Conservation (phyloP, 2,113 vertebrate genomes). For the Falco punctatus region DNA sequence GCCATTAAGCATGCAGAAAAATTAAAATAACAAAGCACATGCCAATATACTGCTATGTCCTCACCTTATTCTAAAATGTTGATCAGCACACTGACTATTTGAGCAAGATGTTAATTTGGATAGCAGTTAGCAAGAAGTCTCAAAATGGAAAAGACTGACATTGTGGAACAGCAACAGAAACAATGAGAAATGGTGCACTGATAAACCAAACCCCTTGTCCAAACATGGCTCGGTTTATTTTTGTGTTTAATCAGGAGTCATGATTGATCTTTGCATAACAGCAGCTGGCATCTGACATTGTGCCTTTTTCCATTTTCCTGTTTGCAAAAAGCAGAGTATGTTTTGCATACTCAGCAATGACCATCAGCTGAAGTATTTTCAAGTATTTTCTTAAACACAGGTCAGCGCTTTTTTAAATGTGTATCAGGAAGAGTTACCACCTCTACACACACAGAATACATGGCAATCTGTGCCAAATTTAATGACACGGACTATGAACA, state of each 20-base stretch:
- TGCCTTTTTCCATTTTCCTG: not conserved
- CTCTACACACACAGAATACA: not conserved
- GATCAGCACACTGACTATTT: not conserved
- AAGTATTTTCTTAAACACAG: not conserved
- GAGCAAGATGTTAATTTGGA: not conserved
- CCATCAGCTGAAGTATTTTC: not conserved
- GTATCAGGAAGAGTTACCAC: not conserved
- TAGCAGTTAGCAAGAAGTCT: not conserved
- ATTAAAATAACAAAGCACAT: not conserved
- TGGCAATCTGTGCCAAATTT: not conserved
- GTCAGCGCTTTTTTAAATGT: not conserved
- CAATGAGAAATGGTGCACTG: not conserved
- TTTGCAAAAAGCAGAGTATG: not conserved
- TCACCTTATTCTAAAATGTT: not conserved
- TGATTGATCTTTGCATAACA: not conserved
- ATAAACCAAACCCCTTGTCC: not conserved
- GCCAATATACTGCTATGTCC: not conserved
- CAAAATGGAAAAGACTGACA: not conserved
- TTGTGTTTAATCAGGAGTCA: not conserved
- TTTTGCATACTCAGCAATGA: not conserved
- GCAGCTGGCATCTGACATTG: not conserved
- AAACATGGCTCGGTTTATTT: not conserved
- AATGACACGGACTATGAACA: not conserved
- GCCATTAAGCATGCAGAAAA: not conserved
- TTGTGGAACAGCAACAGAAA: not conserved